These are phyloP conservation scores for Esox masquinongy DNA, from an alignment of 2,797 vertebrate species.

Conservation along the genomic window DNA sequence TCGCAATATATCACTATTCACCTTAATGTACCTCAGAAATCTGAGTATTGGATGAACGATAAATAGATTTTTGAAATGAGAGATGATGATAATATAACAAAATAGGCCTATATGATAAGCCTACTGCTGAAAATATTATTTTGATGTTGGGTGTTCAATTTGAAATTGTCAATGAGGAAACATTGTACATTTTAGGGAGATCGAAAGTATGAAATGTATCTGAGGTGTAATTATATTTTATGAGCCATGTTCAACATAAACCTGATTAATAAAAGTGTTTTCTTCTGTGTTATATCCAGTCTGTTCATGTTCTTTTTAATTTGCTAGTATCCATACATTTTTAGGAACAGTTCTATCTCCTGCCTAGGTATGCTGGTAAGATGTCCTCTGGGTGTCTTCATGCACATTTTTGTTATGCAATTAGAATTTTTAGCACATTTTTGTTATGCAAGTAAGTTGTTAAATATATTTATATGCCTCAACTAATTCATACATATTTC, in stretches of 20 bases:
- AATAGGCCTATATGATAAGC: background rate
- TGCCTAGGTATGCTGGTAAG: background rate
- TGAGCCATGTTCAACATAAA: background rate
- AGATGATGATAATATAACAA: background rate
- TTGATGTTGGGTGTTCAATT: background rate
- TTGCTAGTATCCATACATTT: background rate
- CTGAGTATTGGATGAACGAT: background rate
- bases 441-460: no score
- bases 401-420: no score
- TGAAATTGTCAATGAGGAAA: background rate
- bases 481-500: no score
- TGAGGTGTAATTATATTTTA: conserved; percentile 31
- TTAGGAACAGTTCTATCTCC: background rate
- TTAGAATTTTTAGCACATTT: no score
- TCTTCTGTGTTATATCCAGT: background rate
- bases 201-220: conserved; percentile 22
- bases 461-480: no score
- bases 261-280: conserved; percentile 3
- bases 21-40: background rate
- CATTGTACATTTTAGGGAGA: conserved; percentile 21
- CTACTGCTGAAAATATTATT: conserved; percentile 3
- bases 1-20: background rate
- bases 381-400: background rate
- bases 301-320: background rate
- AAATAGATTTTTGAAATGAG: background rate